phyloP scores from a whole-genome alignment of 2,797 vertebrate genomes.

The Protosalanx chinensis region DNA sequence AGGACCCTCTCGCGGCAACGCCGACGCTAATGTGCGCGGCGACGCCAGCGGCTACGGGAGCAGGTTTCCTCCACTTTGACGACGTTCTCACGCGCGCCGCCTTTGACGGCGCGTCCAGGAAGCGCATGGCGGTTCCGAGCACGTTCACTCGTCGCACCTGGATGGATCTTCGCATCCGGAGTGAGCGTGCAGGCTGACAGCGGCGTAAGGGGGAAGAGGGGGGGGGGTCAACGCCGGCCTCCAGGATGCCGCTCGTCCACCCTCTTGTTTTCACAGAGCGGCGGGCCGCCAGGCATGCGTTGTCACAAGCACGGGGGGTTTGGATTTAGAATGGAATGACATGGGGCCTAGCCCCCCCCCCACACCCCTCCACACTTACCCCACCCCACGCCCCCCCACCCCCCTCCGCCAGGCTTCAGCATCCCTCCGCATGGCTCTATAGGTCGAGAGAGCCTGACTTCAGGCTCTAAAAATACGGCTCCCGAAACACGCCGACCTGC shows the following conservation, averaged over 20 bases:
- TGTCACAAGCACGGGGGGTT: conserved; percentile 51
- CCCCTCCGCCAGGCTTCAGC: conserved; percentile 17
- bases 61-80: neutral
- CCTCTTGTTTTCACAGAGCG: conserved; percentile 5
- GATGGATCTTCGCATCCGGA: too few species aligned
- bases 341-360: conserved; percentile 39
- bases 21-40: neutral
- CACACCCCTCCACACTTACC: neutral
- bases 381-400: neutral
- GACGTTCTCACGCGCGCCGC: neutral
- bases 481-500: conserved; percentile 51
- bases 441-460: conserved; percentile 55
- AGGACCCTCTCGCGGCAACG: neutral
- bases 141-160: neutral
- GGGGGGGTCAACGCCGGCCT: neutral
- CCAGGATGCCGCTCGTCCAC: conserved; percentile 15
- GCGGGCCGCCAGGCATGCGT: conserved; percentile 28
- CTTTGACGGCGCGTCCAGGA: neutral
- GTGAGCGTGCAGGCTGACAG: conserved; percentile 13
- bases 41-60: neutral
- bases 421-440: conserved; percentile 62
- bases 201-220: neutral
- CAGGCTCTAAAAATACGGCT: conserved; percentile 62
- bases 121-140: neutral
- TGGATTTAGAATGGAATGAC: conserved; percentile 55